Conservation (phyloP, 2,888 invertebrate species). For the Phorcus lineatus region DNA sequence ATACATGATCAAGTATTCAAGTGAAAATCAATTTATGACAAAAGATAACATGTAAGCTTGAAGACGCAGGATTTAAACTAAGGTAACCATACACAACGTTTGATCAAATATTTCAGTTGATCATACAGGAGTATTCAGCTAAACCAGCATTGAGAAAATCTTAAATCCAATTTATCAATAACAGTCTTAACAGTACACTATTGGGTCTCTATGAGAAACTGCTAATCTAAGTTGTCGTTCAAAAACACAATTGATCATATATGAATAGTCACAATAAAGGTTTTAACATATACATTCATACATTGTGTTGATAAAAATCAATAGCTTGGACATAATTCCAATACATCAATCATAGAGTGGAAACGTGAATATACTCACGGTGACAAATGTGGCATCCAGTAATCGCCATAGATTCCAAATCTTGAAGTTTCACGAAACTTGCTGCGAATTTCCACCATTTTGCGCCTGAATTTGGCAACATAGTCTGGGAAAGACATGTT, state of each 20-base stretch:
- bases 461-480: constrained; percentile 62
- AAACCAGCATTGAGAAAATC: too few relatives aligned
- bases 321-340: not conserved
- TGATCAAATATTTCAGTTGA: too few relatives aligned
- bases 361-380: constrained; percentile 2
- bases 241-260: not conserved
- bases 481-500: constrained; percentile 67
- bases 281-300: not conserved
- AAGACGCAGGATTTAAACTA: too few relatives aligned
- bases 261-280: not conserved
- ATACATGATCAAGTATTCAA: too few relatives aligned
- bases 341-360: not conserved
- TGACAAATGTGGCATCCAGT: constrained; percentile 54
- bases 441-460: constrained; percentile 67
- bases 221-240: not conserved
- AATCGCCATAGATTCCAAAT: constrained; percentile 58
- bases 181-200: not conserved
- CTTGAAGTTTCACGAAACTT: constrained; percentile 58
- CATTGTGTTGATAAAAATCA: not conserved
- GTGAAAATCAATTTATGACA: too few relatives aligned
- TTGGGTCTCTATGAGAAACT: not conserved
- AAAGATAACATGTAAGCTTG: too few relatives aligned
- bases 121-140: too few relatives aligned
- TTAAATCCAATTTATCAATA: not conserved
- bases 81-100: too few relatives aligned